Base-by-base conservation (phyloP, 1,140 invertebrate species). In the Palaemon carinicauda region DNA sequence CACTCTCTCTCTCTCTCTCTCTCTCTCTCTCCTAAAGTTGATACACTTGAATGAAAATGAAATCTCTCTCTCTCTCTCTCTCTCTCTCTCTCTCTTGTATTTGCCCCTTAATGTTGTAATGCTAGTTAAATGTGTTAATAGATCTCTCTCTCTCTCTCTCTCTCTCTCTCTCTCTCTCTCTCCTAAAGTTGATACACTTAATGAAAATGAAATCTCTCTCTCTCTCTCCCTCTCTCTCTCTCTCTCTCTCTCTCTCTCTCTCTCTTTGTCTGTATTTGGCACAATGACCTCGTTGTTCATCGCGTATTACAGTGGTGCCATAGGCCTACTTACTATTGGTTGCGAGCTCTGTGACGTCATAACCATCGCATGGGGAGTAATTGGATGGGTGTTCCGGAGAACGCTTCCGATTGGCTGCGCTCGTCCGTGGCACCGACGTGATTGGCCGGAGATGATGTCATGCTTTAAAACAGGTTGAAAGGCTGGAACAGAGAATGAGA, bases 381-480 rank as follows among this genome's bases (percentile, higher is more conserved):
- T 69, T 69, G 65, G 65, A 31, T 69, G 65, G 65, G 65, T 69
- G 65, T 24, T 27, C 65, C 21, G 24, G 1, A 21, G 29, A 31
- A 27, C n/a, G n/a, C 29, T 21, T 69, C 65, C 29, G 65, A 69
- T 69, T 69, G 65, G 65, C 65, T 27, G 17, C 24, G 65, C 24
- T 27, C 12, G 24, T 21, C 65, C 65, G 24, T 24, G 65, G 65
- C 65, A 69, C 29, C 29, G 65, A 19, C 65, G 29, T 21, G 65
- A 69, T 69, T 69, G 65, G 65, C 29, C 65, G 17, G 24, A 27
- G 65, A 69, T 69, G 65, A 69, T 69, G 65, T 69, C 65, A 69
- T 69, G 65, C 65, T 69, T 69, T 69, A 69, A 69, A 69, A 69
- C 65, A 69, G 65, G 65, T 69, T 69, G 65, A 69, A 69, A 69